phyloP scores from a whole-genome alignment of 2,797 vertebrate species.

The Astyanax mexicanus region DNA sequence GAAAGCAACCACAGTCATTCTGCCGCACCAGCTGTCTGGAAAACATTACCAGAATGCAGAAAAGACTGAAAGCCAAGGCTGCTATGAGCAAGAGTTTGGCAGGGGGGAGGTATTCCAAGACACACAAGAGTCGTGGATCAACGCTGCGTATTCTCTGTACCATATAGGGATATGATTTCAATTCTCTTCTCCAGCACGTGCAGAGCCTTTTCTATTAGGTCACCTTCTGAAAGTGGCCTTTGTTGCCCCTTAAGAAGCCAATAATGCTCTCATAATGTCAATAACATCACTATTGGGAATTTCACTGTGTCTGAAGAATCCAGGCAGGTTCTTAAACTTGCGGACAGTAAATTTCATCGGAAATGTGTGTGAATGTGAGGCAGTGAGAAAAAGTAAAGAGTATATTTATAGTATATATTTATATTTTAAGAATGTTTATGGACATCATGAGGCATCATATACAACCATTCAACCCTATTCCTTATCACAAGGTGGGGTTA shows the following conservation, averaged over 20 bases:
- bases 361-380: not conserved
- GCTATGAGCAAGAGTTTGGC: conserved; percentile 42
- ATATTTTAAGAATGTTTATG: too few relatives aligned
- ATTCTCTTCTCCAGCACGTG: conserved; percentile 24
- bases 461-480: too few relatives aligned
- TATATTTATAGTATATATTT: too few relatives aligned
- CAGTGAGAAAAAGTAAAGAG: not conserved
- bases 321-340: not conserved
- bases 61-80: conserved; percentile 23
- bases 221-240: not conserved
- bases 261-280: not conserved
- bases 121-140: conserved; percentile 36
- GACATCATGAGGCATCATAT: too few relatives aligned
- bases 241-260: not conserved
- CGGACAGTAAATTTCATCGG: not conserved
- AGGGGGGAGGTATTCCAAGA: conserved; percentile 39
- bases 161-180: conserved; percentile 53
- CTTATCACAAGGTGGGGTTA: too few relatives aligned
- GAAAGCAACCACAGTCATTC: not conserved
- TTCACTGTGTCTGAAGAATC: not conserved
- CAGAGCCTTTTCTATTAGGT: conserved; percentile 29
- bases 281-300: not conserved
- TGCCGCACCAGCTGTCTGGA: conserved; percentile 38
- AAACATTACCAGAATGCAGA: conserved; percentile 19
- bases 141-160: conserved; percentile 38